Conservation (phyloP, 2,113 vertebrate species). For the Phyllostomus hastatus region DNA sequence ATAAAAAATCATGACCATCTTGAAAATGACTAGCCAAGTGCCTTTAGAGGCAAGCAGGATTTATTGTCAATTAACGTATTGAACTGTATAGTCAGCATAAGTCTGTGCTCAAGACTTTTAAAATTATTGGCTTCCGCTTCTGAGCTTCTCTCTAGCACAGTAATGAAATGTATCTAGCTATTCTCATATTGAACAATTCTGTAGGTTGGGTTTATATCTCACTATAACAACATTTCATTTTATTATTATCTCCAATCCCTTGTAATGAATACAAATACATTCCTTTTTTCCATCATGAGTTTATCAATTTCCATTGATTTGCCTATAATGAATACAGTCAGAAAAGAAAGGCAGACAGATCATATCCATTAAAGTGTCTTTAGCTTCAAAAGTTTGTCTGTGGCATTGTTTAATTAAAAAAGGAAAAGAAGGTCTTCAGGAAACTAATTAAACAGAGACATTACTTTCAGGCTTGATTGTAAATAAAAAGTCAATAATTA, state of each 20-base stretch:
- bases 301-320: slow-evolving; percentile 87
- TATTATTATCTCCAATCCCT: slow-evolving; percentile 81
- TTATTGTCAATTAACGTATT: slow-evolving; percentile 91
- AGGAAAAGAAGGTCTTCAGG: slow-evolving; percentile 64
- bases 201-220: slow-evolving; percentile 83
- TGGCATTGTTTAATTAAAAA: slow-evolving; percentile 77
- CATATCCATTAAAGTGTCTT: slow-evolving; percentile 75
- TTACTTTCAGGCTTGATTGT: slow-evolving; percentile 56
- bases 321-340: slow-evolving; percentile 79
- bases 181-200: slow-evolving; percentile 84
- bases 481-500: slow-evolving; percentile 67
- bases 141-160: slow-evolving; percentile 77
- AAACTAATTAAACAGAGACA: slow-evolving; percentile 73
- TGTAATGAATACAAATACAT: slow-evolving; percentile 85
- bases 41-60: slow-evolving; percentile 86
- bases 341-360: slow-evolving; percentile 65
- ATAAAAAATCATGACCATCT: slow-evolving; percentile 91
- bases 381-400: slow-evolving; percentile 71
- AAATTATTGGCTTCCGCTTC: slow-evolving; percentile 84
- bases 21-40: slow-evolving; percentile 88
- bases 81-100: slow-evolving; percentile 89
- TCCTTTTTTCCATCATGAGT: slow-evolving; percentile 79
- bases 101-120: slow-evolving; percentile 80
- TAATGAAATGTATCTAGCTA: slow-evolving; percentile 82
- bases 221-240: slow-evolving; percentile 85